phyloP scores from a whole-genome alignment of 2,888 invertebrate genomes.

The Heliconius erato region DNA sequence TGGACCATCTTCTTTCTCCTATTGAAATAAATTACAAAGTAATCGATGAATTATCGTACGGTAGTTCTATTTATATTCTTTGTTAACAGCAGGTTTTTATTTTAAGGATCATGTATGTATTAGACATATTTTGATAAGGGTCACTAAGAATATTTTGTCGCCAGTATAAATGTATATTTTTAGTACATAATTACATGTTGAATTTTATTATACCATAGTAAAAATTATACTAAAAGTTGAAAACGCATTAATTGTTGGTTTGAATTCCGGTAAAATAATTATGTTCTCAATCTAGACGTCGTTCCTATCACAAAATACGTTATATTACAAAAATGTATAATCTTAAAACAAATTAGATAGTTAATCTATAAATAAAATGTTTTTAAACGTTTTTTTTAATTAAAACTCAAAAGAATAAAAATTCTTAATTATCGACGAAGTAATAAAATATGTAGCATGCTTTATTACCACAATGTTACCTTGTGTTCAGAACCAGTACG shows the following conservation, averaged over 20 bases:
- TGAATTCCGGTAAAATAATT: no score
- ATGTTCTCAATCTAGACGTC: no score
- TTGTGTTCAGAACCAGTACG: conserved; percentile 35
- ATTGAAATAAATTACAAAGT: conserved; percentile 1
- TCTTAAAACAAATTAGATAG: neutral
- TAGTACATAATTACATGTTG: neutral
- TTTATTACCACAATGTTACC: conserved; percentile 28
- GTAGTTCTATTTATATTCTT: neutral
- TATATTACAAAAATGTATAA: neutral
- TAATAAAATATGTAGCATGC: neutral
- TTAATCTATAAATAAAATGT: neutral
- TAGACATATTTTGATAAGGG: conserved; percentile 12
- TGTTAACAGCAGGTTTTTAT: neutral
- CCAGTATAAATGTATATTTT: neutral
- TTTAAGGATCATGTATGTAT: neutral
- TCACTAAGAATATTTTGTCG: neutral
- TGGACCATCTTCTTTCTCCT: conserved; percentile 86
- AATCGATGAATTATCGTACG: neutral
- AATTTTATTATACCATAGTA: neutral
- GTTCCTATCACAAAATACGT: neutral
- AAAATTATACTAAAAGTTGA: no score
- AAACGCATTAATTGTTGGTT: no score
- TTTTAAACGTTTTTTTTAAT: no score
- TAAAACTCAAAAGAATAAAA: no score
- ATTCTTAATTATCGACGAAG: neutral